Conservation (phyloP, 2,113 vertebrate genomes). For the Gymnogyps californianus region DNA sequence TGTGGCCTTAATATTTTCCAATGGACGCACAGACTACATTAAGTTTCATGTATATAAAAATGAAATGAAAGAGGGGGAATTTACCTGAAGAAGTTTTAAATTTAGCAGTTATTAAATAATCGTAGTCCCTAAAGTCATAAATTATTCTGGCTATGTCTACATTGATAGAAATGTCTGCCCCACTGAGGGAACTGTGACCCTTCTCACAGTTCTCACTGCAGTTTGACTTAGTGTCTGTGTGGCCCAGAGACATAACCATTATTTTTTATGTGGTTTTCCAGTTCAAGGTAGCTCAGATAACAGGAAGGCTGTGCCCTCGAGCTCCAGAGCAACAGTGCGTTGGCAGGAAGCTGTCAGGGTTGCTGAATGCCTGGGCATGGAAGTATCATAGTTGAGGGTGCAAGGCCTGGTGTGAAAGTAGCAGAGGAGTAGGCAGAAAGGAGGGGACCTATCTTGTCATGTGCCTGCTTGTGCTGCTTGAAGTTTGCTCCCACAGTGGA, state of each 20-base stretch:
- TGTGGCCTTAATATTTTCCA: background rate
- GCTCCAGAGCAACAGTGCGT: accelerated
- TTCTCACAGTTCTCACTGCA: background rate
- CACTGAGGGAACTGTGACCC: background rate
- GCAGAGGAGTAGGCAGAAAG: background rate
- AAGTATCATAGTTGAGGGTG: no score
- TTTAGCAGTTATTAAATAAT: background rate
- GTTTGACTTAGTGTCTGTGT: background rate
- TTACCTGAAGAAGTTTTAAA: background rate
- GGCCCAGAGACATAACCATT: background rate
- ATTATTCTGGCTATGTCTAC: background rate
- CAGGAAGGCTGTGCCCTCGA: accelerated
- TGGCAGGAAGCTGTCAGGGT: background rate
- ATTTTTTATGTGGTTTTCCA: background rate
- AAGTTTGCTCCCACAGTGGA: accelerated
- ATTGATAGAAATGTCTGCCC: background rate
- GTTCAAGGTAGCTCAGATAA: background rate
- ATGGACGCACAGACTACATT: background rate
- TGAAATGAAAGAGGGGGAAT: background rate
- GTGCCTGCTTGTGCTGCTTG: background rate
- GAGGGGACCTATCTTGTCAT: background rate
- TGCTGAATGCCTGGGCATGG: background rate
- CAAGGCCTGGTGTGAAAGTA: background rate
- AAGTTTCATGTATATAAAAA: background rate
- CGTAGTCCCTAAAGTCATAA: background rate